Evolutionary conservation across 2,888 invertebrate genomes (phyloP), one percentile per base, ranked within the genome.

Genomic region (Ametastegia equiseti): DNA sequence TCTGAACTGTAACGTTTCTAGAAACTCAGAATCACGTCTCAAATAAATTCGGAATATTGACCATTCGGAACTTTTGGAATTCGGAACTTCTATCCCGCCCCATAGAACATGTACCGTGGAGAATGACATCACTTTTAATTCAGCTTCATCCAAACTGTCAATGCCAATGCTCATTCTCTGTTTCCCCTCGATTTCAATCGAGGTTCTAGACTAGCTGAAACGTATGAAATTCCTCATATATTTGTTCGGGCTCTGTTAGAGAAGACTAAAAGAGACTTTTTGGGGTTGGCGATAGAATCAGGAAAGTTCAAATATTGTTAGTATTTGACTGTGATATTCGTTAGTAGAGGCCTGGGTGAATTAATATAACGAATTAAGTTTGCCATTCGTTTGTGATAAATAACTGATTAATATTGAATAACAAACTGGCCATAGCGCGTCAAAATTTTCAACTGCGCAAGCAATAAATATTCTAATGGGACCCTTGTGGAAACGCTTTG

Each of bases 391-490:
- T 60, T 13, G 39, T 60, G 54, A 75, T 75, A 50, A 75, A 75
- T 75, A 75, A 75, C 45, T 75, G 50, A 75, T 75, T 75, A 75
- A 75, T 75, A 54, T 75, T 54, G 75, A 75, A 75, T 75, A 54
- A 54, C 75, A 75, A 50, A 54, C 50, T 75, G 75, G 19, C n/a
- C n/a, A n/a, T n/a, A n/a, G n/a, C 54, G 75, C 36, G 75, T 75
- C 50, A 75, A 75, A 75, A 75, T 75, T 75, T 75, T 54, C 75
- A 75, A 75, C 75, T 54, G 75, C 75, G 19, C 54, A 75, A 75
- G 75, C 75, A 54, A 54, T 75, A 75, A 75, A 75, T 75, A 75
- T 75, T 75, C 75, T 75, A 75, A 75, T 75, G 54, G 54, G 75
- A 75, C 75, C 75, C 75, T 75, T 54, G 75, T 75, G 75, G 75